Evolutionary conservation across 2,113 vertebrate genomes (phyloP), one percentile per base, ranked within the genome.

Genomic region (Hyperoodon ampullatus): DNA sequence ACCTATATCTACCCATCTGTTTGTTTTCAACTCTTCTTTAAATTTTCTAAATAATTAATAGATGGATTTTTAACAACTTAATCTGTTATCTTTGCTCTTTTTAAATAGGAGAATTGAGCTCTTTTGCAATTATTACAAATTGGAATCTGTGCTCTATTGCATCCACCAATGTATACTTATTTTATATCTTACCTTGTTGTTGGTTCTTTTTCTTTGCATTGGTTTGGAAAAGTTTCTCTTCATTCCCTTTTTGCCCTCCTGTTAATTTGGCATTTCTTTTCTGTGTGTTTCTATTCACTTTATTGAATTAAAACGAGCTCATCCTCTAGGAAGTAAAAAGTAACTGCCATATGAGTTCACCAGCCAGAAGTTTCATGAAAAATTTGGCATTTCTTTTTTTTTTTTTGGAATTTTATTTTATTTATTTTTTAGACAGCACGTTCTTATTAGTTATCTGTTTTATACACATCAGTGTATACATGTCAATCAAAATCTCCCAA

Each of bases 321-420:
- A 89, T 98, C 95, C 97, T 97, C 75, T 95, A 97, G 96, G 94
- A 96, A 98, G 97, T 93, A 95, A 97, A 97, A 97, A 53, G 70
- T n/a, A 50, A 87, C 88, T 63, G 96, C 90, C 44, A 93, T 94
- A 68, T 94, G 90, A 95, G 92, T 89, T 85, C 95, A 82, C 82
- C 94, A 89, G 74, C 71, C 81, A 93, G 86, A 97, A 92, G 30
- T 0, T 63, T 72, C 90, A 77, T 93, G 96, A 97, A 96, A 55
- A 55, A 55, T 55, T 18, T 55, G 53, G 15, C 53, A 55, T 55
- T 55, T 55, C 15, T 50, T 50, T 50, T 50, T 50, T 47, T 47
- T 50, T 50, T 50, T 39, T 39, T 39, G 39, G 39, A 39, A 39
- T 39, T 39, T 39, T 39, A 39, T 4, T 39, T 39, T 39, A 39